Evolutionary conservation across 2,113 vertebrate genomes (phyloP), one percentile per base, ranked within the genome.

Genomic region (Chiloscyllium plagiosum): DNA sequence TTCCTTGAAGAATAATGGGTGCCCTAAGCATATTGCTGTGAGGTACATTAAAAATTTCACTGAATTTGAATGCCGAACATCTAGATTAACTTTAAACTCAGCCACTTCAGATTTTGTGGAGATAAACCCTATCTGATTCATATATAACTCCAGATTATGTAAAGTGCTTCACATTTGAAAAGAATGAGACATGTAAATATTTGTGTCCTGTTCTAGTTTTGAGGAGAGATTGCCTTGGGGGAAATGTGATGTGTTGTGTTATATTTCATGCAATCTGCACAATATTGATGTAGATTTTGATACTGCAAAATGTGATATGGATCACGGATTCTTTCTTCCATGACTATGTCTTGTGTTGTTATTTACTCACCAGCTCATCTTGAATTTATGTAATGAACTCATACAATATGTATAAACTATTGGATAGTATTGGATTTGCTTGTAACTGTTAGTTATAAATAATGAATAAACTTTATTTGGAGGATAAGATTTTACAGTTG

Each of bases 401-500:
- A 72, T 95, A 47, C 37, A 95, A 95, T 95, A 76, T 95, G 94
- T 95, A 95, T 95, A 95, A 95, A 95, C 93, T 47, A 95, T 95
- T 95, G 94, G 94, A 95, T 72, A 95, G n/a, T 47, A 95, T 95
- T 95, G 94, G 94, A 95, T 95, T 72, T 95, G 94, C 94, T 70
- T 95, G 94, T 95, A 95, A 95, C 42, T 95, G 94, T 95, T 95
- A 95, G 94, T 72, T 29, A 70, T 72, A 72, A 95, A 72, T 72
- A 95, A 95, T 72, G 69, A 95, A 95, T 95, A 95, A 95, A 95
- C 94, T 95, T 95, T 95, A 95, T 95, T 95, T 95, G 94, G 94
- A 95, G 24, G 47, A 95, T 95, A 95, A 7, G 26, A 52, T 72
- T 76, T 50, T 50, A 50, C 69, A 72, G 3, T 50, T 72, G 93